Evolutionary conservation across 2,888 invertebrate species (phyloP).

Genomic region (Calameuta idolon): DNA sequence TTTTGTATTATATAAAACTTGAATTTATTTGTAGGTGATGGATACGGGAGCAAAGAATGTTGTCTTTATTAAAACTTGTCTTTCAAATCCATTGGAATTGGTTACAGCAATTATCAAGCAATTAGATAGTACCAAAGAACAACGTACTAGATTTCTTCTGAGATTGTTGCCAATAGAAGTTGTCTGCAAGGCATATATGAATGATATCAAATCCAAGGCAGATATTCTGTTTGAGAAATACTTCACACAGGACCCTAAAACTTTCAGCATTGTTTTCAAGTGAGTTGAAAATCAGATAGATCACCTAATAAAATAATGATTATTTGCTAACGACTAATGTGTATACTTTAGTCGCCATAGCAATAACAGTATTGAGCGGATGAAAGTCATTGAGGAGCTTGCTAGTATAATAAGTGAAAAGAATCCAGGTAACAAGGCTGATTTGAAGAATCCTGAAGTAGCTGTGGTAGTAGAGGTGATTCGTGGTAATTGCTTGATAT

Average conservation of each 20-base stretch:
- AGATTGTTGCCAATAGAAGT: conserved; percentile 85
- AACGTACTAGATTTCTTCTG: conserved; percentile 81
- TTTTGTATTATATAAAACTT: conserved; percentile 7
- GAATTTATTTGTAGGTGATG: conserved; percentile 72
- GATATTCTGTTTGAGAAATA: conserved; percentile 78
- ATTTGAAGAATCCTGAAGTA: conserved; percentile 81
- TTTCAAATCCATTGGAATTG: conserved; percentile 81
- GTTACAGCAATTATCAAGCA: conserved; percentile 80
- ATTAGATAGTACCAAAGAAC: conserved; percentile 75
- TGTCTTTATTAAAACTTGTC: conserved; percentile 85
- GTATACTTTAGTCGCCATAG: conserved; percentile 73
- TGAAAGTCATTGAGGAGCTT: conserved; percentile 78
- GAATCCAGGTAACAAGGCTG: conserved; percentile 80
- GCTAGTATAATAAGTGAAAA: conserved; percentile 78
- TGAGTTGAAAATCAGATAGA: conserved; percentile 42
- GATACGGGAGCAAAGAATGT: conserved; percentile 87
- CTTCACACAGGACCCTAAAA: conserved; percentile 78
- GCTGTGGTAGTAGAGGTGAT: conserved; percentile 88
- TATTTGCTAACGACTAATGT: conserved; percentile 10
- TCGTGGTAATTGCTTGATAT: conserved; percentile 82
- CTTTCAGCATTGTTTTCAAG: conserved; percentile 83
- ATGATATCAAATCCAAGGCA: conserved; percentile 79
- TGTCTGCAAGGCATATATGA: conserved; percentile 80
- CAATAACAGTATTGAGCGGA: conserved; percentile 79
- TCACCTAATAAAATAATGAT: conserved; percentile 14